Base-by-base conservation (phyloP, 2,888 invertebrate species). In the Rhagophthalmus giganteus region DNA sequence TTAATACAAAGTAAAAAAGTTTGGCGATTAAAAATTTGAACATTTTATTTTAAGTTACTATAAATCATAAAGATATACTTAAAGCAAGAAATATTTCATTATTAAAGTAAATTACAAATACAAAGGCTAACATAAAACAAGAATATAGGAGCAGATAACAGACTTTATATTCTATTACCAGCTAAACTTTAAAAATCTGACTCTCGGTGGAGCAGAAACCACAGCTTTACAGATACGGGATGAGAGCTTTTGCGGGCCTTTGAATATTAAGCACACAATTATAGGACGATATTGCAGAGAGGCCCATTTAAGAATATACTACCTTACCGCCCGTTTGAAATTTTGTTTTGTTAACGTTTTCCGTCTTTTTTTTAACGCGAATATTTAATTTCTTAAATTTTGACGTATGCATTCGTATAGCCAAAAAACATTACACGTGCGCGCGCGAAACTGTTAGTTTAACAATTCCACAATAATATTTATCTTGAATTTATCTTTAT, bases 201-300 rank as follows among this genome's bases (percentile, higher is more conserved):
- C 45, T 51, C 45, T 45, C 42, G 14, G 37, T 45, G 27, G 40
- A 51, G 51, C 45, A 51, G 39, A 45, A 45, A 51, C 45, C 51
- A 45, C 50, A 50, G 50, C 50, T 49, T 49, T 50, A 38, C 49
- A 49, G 46, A 46, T 57, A 40, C 52, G 53, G 50, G 53, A 53
- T 47, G 50, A 42, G 52, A 52, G 56, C 52, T 60, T 60, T 56
- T 48, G 55, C 54, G 52, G 58, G 53, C 55, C 53, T 60, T 58
- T 60, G 60, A 60, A 60, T 60, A 60, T 60, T 60, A 60, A 60
- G 58, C 53, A 55, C 55, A 53, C 54, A 58, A 60, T 60, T 60
- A 60, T 57, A 60, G 52, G 48, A 53, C 42, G 45, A 45, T 45
- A 45, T 51, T 51, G 45, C 51, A 33, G 39, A 45, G 51, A 34